Evolutionary conservation across 2,888 invertebrate genomes (phyloP), one percentile per base, ranked within the genome.

Genomic region (Xanthostigma xanthostigma): DNA sequence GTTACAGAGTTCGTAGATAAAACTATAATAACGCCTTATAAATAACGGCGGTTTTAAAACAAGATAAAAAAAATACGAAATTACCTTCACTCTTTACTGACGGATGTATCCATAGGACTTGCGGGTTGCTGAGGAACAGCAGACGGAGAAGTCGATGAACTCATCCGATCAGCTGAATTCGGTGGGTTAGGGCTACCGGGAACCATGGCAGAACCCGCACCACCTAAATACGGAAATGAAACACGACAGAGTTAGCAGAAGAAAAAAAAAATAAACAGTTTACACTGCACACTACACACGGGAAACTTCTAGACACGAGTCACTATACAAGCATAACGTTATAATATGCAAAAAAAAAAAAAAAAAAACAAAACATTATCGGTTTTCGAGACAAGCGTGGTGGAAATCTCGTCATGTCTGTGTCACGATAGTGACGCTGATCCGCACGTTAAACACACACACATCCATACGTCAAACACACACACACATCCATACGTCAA

Each of bases 61-160:
- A 17, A 2, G 4, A 17, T 17, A 17, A 17, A 17, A 17, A 17
- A 17, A 17, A 38, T 5, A 38, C 13, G 8, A 38, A 38, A 13
- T 38, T 38, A 38, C 10, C 17, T 36, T 48, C 47, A 78, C 61
- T 78, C 77, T 63, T 75, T 76, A 57, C 71, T 74, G 51, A 67
- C 63, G 51, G 81, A 79, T 48, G 81, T 81, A 68, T 83, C 83
- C 82, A 82, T 83, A 45, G 83, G 82, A 71, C 81, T 82, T 64
- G 81, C 77, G 52, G 80, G 79, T 66, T 75, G 81, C 55, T 59
- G 62, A 44, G 67, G 45, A 35, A 48, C 37, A 17, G 43, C 10
- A 14, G 41, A 35, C 13, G 35, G 14, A 41, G 40, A 35, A 9
- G 17, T 17, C 17, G 17, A 17, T 17, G 17, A 17, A 17, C 17